These are phyloP conservation scores for Parasteatoda lunata DNA, from an alignment of 2,888 invertebrate species.

Conservation along the genomic window DNA sequence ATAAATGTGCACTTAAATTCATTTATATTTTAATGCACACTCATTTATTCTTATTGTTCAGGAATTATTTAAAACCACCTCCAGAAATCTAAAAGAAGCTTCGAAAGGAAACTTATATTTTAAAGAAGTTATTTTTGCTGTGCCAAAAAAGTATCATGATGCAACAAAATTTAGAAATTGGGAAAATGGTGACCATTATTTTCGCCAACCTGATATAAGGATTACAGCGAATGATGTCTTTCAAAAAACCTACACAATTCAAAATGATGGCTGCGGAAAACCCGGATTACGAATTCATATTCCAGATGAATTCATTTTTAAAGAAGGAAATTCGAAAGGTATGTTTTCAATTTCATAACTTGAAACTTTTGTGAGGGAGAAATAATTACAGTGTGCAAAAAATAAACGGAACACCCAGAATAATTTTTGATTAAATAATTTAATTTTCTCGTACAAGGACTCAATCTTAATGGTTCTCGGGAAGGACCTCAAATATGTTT, in stretches of 20 bases:
- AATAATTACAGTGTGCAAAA: too few species aligned
- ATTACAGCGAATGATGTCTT: conserved; percentile 32
- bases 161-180: neutral
- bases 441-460: neutral
- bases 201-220: conserved; percentile 23
- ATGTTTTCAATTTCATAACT: neutral
- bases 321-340: conserved; percentile 16
- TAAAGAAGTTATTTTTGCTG: conserved; percentile 36
- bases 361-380: too few species aligned
- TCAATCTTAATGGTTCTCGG: too few species aligned
- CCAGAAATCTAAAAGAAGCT: conserved; percentile 15
- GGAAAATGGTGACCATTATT: neutral
- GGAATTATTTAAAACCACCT: conserved; percentile 28
- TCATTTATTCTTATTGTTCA: neutral
- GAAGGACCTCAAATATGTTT: too few species aligned
- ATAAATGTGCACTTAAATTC: too few species aligned
- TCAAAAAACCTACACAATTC: conserved; percentile 26
- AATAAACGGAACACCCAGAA: neutral
- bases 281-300: conserved; percentile 49
- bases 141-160: conserved; percentile 38
- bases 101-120: conserved; percentile 40
- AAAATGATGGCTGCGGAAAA: conserved; percentile 46
- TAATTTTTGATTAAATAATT: neutral
- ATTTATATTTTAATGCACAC: too few species aligned
- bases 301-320: conserved; percentile 26